A percentile compares a stretch with the other conserved stretches of the same genome.
Conservation (phyloP, 2,113 vertebrate genomes). For the Heterochromis multidens region DNA sequence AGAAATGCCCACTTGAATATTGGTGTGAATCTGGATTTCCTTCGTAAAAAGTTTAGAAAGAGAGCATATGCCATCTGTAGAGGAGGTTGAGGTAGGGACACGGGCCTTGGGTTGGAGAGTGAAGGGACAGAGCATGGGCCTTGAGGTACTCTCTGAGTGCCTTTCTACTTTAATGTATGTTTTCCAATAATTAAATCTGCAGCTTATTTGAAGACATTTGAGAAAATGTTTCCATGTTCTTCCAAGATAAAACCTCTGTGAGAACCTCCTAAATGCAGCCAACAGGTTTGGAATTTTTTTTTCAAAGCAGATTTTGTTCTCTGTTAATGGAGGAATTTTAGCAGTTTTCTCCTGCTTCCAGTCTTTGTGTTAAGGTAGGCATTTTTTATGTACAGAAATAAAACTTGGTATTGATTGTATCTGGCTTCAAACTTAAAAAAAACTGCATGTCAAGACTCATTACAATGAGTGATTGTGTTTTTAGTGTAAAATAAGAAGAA, state of each 20-base stretch:
- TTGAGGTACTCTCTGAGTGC: no score
- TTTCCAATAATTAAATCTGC: no score
- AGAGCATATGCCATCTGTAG: no score
- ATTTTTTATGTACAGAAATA: background rate
- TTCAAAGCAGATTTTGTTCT: background rate
- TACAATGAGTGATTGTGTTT: background rate
- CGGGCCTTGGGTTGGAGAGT: no score
- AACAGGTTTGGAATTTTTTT: background rate
- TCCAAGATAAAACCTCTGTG: background rate
- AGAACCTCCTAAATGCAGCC: background rate
- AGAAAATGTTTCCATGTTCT: background rate
- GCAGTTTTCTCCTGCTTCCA: background rate
- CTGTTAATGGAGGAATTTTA: background rate
- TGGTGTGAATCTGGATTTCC: no score
- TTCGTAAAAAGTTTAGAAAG: no score
- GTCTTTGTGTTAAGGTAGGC: background rate
- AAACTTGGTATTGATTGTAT: background rate
- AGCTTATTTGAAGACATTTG: background rate
- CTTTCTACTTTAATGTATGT: no score
- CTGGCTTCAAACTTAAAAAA: background rate
- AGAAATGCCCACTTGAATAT: no score
- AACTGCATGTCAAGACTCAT: background rate
- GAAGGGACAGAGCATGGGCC: no score
- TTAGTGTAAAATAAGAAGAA: slow-evolving; percentile 7
- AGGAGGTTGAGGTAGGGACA: no score